Conservation (phyloP, 2,113 vertebrate species). For the Phoxinus phoxinus region DNA sequence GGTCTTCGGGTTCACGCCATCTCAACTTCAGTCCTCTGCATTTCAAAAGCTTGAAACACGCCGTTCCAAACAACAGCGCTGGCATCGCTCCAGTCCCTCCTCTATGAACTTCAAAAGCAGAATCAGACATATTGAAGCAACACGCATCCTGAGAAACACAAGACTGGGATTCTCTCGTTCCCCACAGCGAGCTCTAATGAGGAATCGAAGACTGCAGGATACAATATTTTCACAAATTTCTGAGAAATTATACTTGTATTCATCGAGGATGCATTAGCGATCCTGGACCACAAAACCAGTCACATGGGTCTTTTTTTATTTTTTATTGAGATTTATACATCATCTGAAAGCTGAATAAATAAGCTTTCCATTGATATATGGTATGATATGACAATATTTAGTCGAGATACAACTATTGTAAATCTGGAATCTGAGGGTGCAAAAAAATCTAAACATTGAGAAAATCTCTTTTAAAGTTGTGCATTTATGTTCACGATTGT, state of each 20-base stretch:
- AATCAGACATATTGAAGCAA: conserved; percentile 9
- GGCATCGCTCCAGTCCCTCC: conserved; percentile 15
- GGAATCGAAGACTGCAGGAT: not conserved
- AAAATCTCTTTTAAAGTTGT: no score
- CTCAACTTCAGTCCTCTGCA: conserved; percentile 7
- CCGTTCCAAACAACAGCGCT: not conserved
- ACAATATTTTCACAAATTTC: not conserved
- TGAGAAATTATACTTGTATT: not conserved
- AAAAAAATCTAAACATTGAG: no score
- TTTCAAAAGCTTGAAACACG: not conserved
- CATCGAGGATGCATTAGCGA: not conserved
- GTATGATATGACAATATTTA: no score
- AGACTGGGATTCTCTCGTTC: not conserved
- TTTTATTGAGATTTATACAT: no score
- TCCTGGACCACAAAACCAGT: no score
- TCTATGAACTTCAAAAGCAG: conserved; percentile 18
- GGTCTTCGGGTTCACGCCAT: not conserved
- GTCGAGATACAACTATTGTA: no score
- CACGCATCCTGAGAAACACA: not conserved
- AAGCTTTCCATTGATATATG: no score
- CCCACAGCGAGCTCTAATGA: not conserved
- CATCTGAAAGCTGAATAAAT: no score
- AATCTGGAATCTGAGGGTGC: no score
- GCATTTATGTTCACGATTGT: no score
- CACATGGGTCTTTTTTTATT: no score